A percentile compares a stretch with the other conserved stretches of the same genome.
Conservation (phyloP, 2,888 invertebrate species). For the Limnephilus rhombicus region DNA sequence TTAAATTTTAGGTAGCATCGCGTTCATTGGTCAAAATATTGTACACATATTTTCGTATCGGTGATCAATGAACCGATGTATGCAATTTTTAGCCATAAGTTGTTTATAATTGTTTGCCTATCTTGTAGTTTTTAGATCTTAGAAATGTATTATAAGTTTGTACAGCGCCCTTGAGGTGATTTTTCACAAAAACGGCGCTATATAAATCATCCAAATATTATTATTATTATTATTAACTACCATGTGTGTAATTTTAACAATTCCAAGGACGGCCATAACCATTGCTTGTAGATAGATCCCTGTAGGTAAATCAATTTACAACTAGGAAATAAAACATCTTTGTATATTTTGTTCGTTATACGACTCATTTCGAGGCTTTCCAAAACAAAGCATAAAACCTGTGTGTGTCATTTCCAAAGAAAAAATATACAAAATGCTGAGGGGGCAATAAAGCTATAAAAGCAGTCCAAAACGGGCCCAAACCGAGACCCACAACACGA, state of each 20-base stretch:
- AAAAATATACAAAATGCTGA: slow-evolving; percentile 54
- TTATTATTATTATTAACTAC: too few species aligned
- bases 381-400: slow-evolving; percentile 51
- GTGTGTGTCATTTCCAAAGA: slow-evolving; percentile 53
- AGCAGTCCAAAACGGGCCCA: slow-evolving; percentile 48
- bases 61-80: too few species aligned
- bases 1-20: too few species aligned
- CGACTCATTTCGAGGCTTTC: slow-evolving; percentile 13
- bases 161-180: too few species aligned
- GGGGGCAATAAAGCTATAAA: slow-evolving; percentile 65
- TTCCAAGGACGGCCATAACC: not conserved
- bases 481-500: slow-evolving; percentile 37
- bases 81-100: too few species aligned
- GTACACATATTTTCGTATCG: too few species aligned
- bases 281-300: not conserved
- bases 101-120: too few species aligned
- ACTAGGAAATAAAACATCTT: not conserved
- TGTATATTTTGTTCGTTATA: slow-evolving; percentile 23
- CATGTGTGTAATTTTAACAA: not conserved
- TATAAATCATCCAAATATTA: too few species aligned
- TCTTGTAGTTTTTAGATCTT: too few species aligned
- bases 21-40: too few species aligned
- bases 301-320: slow-evolving; percentile 2
- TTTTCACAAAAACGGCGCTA: too few species aligned
- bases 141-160: too few species aligned